Conservation (phyloP, 1,140 invertebrate genomes). For the Zelostemma sp. region DNA sequence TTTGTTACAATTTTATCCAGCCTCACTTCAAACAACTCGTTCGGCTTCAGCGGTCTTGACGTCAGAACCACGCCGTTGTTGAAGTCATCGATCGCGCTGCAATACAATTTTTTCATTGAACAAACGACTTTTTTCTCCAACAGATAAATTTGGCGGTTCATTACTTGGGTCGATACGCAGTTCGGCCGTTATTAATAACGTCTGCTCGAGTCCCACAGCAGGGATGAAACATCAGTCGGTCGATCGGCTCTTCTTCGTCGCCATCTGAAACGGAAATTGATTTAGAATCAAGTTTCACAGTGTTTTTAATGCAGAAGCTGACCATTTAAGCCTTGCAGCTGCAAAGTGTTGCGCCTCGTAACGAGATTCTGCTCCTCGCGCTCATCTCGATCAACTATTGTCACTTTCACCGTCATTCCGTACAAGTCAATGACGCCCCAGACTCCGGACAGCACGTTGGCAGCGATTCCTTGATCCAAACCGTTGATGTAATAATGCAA, state of each 20-base stretch:
- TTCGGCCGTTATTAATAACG: constrained; percentile 90
- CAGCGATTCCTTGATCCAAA: constrained; percentile 91
- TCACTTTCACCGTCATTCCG: constrained; percentile 96
- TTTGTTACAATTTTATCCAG: constrained; percentile 91
- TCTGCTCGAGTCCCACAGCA: constrained; percentile 91
- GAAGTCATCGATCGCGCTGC: constrained; percentile 91
- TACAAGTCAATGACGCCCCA: constrained; percentile 97
- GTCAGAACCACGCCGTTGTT: constrained; percentile 97
- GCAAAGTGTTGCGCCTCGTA: constrained; percentile 77
- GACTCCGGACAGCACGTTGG: constrained; percentile 81
- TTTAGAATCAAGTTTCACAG: too few relatives aligned
- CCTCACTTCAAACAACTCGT: constrained; percentile 93
- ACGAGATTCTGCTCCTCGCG: constrained; percentile 83
- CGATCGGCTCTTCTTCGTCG: constrained; percentile 69
- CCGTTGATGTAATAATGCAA: constrained; percentile 96
- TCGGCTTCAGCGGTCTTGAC: constrained; percentile 82
- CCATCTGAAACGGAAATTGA: constrained; percentile 57
- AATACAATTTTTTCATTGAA: constrained; percentile 44
- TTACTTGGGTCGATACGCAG: constrained; percentile 92
- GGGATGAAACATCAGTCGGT: constrained; percentile 87
- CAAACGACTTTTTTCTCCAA: not conserved
- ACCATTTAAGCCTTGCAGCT: constrained; percentile 66
- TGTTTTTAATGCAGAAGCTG: constrained; percentile 17
- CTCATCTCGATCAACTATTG: constrained; percentile 85
- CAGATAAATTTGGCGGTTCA: constrained; percentile 33